These are phyloP conservation scores for Oscheius myriophilus DNA, from an alignment of 2,888 invertebrate species.

Conservation along the genomic window DNA sequence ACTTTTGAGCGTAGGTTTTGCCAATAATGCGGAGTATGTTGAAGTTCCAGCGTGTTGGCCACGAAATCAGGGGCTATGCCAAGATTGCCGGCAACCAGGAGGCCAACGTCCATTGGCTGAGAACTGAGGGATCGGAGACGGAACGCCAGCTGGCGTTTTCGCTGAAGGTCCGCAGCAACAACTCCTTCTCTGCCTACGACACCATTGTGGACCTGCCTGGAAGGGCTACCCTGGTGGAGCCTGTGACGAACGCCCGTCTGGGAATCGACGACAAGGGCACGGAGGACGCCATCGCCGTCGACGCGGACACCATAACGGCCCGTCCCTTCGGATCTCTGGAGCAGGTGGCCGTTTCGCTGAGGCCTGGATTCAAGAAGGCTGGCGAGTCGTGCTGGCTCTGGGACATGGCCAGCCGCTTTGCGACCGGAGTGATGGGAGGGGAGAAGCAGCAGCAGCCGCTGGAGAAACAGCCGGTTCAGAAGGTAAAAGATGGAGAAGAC, in stretches of 20 bases:
- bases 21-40: too few relatives aligned
- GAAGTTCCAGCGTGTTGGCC: background rate
- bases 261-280: background rate
- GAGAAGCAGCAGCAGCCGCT: too few relatives aligned
- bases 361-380: background rate
- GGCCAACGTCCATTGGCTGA: background rate
- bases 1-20: too few relatives aligned
- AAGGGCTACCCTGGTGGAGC: background rate
- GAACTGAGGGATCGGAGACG: background rate
- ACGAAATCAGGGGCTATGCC: conserved; percentile 18
- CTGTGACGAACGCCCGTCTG: background rate
- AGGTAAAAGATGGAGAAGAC: too few relatives aligned
- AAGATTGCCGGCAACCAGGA: background rate
- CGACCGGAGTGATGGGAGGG: too few relatives aligned
- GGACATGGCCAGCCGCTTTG: too few relatives aligned
- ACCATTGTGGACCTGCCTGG: conserved; percentile 23
- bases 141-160: conserved; percentile 11
- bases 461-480: too few relatives aligned
- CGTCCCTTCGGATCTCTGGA: conserved; percentile 13
- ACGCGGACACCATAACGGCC: conserved; percentile 14
- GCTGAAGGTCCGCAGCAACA: conserved; percentile 3
- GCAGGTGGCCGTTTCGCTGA: background rate
- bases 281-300: conserved; percentile 15
- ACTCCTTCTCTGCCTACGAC: conserved; percentile 10
- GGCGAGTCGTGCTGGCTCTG: too few relatives aligned